Conservation (phyloP, 2,113 vertebrate species). For the Semicossyphus pulcher region DNA sequence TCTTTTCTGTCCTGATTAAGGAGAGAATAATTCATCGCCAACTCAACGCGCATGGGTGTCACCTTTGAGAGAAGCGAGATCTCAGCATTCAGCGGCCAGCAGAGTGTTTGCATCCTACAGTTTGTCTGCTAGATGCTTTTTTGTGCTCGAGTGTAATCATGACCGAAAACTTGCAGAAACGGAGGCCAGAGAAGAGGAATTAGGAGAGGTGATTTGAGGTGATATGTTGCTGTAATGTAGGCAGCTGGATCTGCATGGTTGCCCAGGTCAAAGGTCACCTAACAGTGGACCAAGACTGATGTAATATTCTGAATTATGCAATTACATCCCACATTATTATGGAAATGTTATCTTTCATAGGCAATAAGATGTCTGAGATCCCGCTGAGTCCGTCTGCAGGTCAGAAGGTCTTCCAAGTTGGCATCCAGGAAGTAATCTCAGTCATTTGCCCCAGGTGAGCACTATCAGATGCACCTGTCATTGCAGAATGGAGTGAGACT, state of each 20-base stretch:
- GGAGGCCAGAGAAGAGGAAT: neutral
- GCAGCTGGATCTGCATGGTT: neutral
- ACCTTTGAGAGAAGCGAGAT: slow-evolving; percentile 23
- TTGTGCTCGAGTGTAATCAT: no score
- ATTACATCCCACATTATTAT: slow-evolving; percentile 4
- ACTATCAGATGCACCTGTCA: slow-evolving; percentile 56
- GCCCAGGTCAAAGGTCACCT: slow-evolving; percentile 47
- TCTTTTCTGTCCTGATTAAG: slow-evolving; percentile 52
- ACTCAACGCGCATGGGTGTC: slow-evolving; percentile 21
- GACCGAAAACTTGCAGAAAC: slow-evolving; percentile 17
- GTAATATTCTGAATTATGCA: slow-evolving; percentile 45
- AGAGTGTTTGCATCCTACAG: slow-evolving; percentile 1
- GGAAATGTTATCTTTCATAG: slow-evolving; percentile 19
- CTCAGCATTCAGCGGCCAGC: neutral
- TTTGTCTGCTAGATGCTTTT: slow-evolving; percentile 18
- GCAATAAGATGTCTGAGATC: slow-evolving; percentile 7
- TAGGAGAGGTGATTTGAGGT: neutral
- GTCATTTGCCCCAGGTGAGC: slow-evolving; percentile 46
- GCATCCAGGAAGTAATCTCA: slow-evolving; percentile 44
- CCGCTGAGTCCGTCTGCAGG: slow-evolving; percentile 28
- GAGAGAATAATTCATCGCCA: slow-evolving; percentile 46
- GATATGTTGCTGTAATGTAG: neutral
- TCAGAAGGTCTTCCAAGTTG: slow-evolving; percentile 42
- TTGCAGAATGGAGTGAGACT: slow-evolving; percentile 21
- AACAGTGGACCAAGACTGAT: neutral